Evolutionary conservation across 92 coral and sea anemone genomes (phyloP), one percentile per base, ranked within the genome.

Genomic region (Chrysogorgia sp.): DNA sequence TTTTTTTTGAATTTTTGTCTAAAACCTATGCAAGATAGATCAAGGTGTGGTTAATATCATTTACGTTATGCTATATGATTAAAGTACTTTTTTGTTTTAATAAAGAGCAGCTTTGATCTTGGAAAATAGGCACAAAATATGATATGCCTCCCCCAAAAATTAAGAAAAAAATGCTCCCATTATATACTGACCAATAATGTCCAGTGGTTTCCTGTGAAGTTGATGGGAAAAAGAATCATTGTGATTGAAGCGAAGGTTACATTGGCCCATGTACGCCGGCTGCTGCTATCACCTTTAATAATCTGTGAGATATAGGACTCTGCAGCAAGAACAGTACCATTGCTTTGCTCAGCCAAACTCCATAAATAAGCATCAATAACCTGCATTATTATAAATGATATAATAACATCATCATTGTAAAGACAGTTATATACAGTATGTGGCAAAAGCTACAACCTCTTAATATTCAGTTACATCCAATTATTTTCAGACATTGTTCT

Each of bases 221-320:
- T 40, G 56, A 76, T 76, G 29, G 83, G 83, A 22, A 84, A 13
- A 8, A 84, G 71, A 34, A 57, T 49, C 48, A 41, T 84, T 0
- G 67, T 58, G 12, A 67, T 55, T n/a, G 37, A 20, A 4, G 30
- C 23, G 24, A 84, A 77, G 40, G 30, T 69, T 19, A n/a, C 62
- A 59, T 69, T 77, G 28, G 83, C 67, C 88, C 88, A 84, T 37
- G 71, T 45, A 58, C 72, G 71, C 13, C 71, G 77, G 5, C 61
- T 84, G 45, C 80, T 84, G 62, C 32, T 34, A 53, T 62, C 52
- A 50, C 25, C 3, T 34, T 57, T 67, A 5, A 64, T 68, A n/a
- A 71, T 21, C 60, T 71, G 77, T 10, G 66, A 57, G 33, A 75
- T 64, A 41, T 62, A 64, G 67, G 78, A 65, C 3, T 65, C 71